Percentiles rank a stretch among this genome's conserved stretches.
phyloP scores from a whole-genome alignment of 2,888 invertebrate species.

The Ophraella communa region DNA sequence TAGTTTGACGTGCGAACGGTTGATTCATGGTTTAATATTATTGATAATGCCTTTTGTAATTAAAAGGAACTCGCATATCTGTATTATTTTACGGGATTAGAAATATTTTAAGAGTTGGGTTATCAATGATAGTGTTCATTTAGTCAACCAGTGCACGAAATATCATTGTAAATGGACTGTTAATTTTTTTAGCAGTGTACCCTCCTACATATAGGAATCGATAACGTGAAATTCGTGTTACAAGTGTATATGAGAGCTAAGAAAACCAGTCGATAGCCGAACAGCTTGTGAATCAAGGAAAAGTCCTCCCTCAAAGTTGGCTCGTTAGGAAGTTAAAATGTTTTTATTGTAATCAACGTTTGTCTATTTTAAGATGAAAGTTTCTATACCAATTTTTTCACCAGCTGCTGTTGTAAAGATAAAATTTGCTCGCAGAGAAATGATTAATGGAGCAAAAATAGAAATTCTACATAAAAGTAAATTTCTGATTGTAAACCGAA shows the following conservation, averaged over 20 bases:
- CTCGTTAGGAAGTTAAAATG: slow-evolving; percentile 53
- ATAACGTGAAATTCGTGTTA: slow-evolving; percentile 37
- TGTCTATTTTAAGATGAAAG: slow-evolving; percentile 41
- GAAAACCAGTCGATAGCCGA: slow-evolving; percentile 42
- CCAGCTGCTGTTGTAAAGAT: slow-evolving; percentile 21
- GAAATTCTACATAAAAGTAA: too few relatives aligned
- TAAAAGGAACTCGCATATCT: slow-evolving; percentile 2
- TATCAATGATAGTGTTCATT: background rate
- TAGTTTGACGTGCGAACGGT: slow-evolving; percentile 26
- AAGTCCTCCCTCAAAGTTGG: slow-evolving; percentile 49
- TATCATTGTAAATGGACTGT: background rate
- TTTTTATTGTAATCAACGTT: slow-evolving; percentile 56
- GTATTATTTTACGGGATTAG: background rate
- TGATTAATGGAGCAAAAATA: background rate
- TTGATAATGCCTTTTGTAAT: slow-evolving; percentile 19
- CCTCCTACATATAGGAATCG: slow-evolving; percentile 7
- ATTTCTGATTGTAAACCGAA: too few relatives aligned
- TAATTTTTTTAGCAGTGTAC: slow-evolving; percentile 6
- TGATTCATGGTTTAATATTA: slow-evolving; percentile 23
- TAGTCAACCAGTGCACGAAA: too few relatives aligned
- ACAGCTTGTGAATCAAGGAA: slow-evolving; percentile 49
- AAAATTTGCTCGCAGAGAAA: background rate
- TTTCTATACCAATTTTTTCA: slow-evolving; percentile 20
- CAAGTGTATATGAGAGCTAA: slow-evolving; percentile 42
- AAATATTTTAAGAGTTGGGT: background rate